Conservation (phyloP, 2,113 vertebrate species). For the Thinocorus orbignyianus region DNA sequence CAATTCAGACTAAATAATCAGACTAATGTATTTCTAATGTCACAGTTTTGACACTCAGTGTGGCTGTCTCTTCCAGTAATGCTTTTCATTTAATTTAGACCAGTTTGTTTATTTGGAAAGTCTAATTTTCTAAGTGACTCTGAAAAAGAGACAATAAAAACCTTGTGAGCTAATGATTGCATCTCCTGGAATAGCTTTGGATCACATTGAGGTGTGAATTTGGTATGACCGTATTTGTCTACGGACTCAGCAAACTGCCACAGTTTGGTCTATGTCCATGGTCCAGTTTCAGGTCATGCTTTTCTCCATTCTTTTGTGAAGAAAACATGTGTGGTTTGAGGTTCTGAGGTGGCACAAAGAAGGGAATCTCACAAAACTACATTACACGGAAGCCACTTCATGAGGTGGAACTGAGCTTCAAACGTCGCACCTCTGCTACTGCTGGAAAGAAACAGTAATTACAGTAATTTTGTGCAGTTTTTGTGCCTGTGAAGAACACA, state of each 20-base stretch:
- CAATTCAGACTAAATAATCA: not conserved
- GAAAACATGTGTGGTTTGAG: rapidly evolving
- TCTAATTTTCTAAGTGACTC: not conserved
- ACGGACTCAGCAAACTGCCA: not conserved
- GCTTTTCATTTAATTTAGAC: not conserved
- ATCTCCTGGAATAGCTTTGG: not conserved
- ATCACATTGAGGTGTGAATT: not conserved
- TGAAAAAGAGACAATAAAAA: not conserved
- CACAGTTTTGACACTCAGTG: not conserved
- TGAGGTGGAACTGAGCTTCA: not conserved
- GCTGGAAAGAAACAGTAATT: not conserved
- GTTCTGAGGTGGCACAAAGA: not conserved
- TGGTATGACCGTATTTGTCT: not conserved
- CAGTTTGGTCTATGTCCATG: not conserved
- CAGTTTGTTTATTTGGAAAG: not conserved
- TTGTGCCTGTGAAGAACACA: not conserved
- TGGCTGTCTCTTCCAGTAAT: not conserved
- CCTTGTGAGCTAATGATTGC: not conserved
- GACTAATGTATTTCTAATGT: not conserved
- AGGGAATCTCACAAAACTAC: not conserved
- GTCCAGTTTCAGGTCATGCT: not conserved
- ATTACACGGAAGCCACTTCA: not conserved
- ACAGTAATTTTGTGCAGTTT: not conserved
- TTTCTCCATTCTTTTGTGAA: not conserved
- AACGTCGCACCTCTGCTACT: not conserved